Evolutionary conservation across 2,888 invertebrate species (phyloP).

Genomic region (Harpagoxenus sublaevis): DNA sequence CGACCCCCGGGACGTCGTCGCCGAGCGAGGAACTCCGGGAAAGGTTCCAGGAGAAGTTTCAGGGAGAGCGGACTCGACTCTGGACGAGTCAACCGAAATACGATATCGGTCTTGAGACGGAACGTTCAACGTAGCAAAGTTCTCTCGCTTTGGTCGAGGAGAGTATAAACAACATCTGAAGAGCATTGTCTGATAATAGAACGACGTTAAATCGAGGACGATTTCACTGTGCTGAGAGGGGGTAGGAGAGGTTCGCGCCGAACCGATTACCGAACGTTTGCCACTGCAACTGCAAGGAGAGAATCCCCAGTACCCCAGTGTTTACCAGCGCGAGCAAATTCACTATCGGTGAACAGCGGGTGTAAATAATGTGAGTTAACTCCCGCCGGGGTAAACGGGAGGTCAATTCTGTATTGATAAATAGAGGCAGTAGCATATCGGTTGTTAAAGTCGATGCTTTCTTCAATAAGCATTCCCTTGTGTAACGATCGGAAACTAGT

Average conservation of each 20-base stretch:
- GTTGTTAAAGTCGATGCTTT: not conserved
- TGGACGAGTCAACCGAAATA: not conserved
- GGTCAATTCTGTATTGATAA: conserved; percentile 23
- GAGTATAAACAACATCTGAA: not conserved
- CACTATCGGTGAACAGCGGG: conserved; percentile 23
- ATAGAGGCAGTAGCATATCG: not conserved
- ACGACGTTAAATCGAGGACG: not conserved
- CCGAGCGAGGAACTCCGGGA: not conserved
- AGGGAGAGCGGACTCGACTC: no score
- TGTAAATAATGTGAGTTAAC: conserved; percentile 43
- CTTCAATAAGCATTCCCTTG: not conserved
- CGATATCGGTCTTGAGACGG: not conserved
- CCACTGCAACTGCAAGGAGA: not conserved
- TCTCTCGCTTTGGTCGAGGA: not conserved
- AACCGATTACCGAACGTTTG: not conserved
- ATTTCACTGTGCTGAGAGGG: not conserved
- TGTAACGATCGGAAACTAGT: not conserved
- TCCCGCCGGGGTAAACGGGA: not conserved
- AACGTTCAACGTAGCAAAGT: no score
- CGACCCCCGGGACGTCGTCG: not conserved
- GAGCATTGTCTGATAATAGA: not conserved
- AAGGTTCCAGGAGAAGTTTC: no score
- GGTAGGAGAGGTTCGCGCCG: no score
- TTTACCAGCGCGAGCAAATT: not conserved
- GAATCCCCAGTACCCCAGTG: not conserved